phyloP scores from a whole-genome alignment of 2,797 vertebrate genomes.

The Trachurus trachurus region DNA sequence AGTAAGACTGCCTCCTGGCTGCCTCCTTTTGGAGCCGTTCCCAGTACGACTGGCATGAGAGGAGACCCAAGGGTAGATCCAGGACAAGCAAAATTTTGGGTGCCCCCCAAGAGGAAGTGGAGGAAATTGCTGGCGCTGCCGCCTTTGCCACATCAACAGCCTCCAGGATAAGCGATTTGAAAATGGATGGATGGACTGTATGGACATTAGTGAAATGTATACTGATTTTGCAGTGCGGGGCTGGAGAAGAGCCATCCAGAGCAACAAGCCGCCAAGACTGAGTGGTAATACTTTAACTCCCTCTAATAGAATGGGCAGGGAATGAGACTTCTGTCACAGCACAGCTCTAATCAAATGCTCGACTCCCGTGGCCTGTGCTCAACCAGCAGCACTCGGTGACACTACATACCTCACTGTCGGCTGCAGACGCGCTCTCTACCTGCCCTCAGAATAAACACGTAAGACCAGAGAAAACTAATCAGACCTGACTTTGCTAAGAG shows the following conservation, averaged over 20 bases:
- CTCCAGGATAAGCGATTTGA: conserved; percentile 17
- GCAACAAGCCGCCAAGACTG: conserved; percentile 37
- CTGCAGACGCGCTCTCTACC: not conserved
- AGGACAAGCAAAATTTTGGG: conserved; percentile 4
- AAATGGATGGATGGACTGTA: conserved; percentile 21
- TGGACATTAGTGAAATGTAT: conserved; percentile 26
- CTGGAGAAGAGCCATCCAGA: conserved; percentile 28
- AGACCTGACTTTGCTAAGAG: conserved; percentile 22
- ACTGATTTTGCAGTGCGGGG: conserved; percentile 28
- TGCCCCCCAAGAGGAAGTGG: conserved; percentile 19
- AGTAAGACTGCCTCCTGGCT: conserved; percentile 19
- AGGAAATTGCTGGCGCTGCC: conserved; percentile 11
- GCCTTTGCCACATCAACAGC: conserved; percentile 7
- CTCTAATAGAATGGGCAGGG: conserved; percentile 60
- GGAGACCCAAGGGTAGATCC: conserved; percentile 17
- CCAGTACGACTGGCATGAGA: conserved; percentile 7
- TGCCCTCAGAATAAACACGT: conserved; percentile 27
- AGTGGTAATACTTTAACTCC: conserved; percentile 60
- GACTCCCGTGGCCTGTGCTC: conserved; percentile 8
- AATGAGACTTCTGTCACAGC: conserved; percentile 59
- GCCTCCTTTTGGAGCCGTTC: conserved; percentile 33
- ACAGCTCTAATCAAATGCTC: conserved; percentile 63
- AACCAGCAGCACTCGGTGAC: conserved; percentile 44
- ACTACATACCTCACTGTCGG: conserved; percentile 18
- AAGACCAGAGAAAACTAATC: conserved; percentile 40